A percentile compares a stretch with the other conserved stretches of the same genome.
Conservation (phyloP, 2,113 vertebrate species). For the Vulpes ferrilata region DNA sequence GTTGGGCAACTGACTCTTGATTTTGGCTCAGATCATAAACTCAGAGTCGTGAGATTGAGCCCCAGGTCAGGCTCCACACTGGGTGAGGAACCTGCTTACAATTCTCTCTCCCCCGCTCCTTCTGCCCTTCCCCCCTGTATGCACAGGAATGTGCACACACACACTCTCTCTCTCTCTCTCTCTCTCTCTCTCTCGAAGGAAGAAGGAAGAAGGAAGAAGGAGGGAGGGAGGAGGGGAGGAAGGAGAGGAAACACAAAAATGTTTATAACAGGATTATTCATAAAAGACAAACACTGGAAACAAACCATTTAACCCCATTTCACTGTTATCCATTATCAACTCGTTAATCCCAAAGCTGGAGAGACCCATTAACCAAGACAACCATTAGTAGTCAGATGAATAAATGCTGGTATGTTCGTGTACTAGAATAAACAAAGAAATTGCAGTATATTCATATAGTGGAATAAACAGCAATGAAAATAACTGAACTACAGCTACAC, state of each 20-base stretch:
- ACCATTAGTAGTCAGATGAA: slow-evolving; percentile 63
- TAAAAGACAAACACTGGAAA: slow-evolving; percentile 58
- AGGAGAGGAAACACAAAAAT: background rate
- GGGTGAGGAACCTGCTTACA: background rate
- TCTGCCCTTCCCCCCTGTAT: background rate
- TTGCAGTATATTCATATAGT: background rate
- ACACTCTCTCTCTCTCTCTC: no score
- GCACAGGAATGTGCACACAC: no score
- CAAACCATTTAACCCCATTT: slow-evolving; percentile 56
- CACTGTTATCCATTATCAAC: slow-evolving; percentile 53
- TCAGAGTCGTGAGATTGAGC: no score
- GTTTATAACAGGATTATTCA: slow-evolving; percentile 46
- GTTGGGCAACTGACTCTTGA: no score
- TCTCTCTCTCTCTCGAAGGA: no score
- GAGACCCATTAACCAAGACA: slow-evolving; percentile 66
- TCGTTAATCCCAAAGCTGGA: slow-evolving; percentile 61
- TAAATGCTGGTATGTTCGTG: slow-evolving; percentile 48
- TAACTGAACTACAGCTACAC: slow-evolving; percentile 17
- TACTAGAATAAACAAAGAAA: slow-evolving; percentile 61
- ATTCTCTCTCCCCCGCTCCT: background rate
- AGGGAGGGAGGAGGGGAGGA: no score
- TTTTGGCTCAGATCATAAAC: no score
- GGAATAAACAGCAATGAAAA: slow-evolving; percentile 67
- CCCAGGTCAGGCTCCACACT: no score
- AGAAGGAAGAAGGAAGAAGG: no score